Evolutionary conservation across 1,140 invertebrate genomes (phyloP), one percentile per base, ranked within the genome.

Genomic region (Mya arenaria): DNA sequence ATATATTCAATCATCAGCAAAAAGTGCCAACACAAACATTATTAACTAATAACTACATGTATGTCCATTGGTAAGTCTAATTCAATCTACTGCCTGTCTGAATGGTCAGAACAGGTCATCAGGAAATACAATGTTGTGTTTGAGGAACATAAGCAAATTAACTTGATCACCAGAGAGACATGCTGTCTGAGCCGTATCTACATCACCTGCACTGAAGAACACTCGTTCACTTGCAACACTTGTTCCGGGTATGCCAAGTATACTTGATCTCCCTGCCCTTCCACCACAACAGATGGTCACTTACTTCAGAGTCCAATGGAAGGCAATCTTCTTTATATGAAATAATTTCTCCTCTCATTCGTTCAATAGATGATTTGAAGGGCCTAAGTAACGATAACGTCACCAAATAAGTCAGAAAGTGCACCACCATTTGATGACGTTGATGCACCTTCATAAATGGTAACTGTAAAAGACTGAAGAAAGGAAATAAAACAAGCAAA

Each of bases 211-310:
- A 41, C 34, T 37, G 23, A 19, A 37, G 37, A 66, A 66, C 34
- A 66, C 63, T 36, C 63, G 4, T 39, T 66, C 37, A 66, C 63
- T 66, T 3, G 63, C 32, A 36, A 66, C 63, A 66, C 63, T 66
- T 36, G 63, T 66, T 10, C 34, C 63, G 1, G 63, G 63, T 4
- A 66, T 23, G 15, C 63, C 4, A 5, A 66, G 23, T 19, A 41
- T 66, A 66, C 10, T 37, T 41, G 25, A 37, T 15, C 6, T 37
- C 32, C 32, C n/a, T 66, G 8, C 3, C 30, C n/a, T 66, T 66
- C 32, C 63, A 36, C 63, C 4, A 6, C 4, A 34, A 4, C 4
- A 30, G 8, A 19, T 25, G 19, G 6, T 66, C 4, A 4, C 4
- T 2, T 10, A 15, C 4, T 62, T 30, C 13, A 30, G 25, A 30